phyloP scores from a whole-genome alignment of 2,888 invertebrate species.

The Hedychridium roseum region DNA sequence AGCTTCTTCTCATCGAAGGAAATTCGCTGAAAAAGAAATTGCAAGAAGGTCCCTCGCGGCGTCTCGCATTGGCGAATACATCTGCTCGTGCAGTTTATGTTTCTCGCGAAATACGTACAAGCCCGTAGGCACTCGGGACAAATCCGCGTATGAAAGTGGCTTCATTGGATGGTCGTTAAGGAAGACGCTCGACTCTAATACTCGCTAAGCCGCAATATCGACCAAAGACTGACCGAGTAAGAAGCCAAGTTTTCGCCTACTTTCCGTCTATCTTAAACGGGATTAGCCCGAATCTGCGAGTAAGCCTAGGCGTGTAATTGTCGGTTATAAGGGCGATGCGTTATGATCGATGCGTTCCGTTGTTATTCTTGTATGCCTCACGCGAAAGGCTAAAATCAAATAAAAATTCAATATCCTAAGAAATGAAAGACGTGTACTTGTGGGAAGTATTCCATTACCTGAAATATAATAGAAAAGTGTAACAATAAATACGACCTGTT shows the following conservation, averaged over 20 bases:
- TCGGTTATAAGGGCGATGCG: too few relatives aligned
- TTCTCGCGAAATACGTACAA: too few relatives aligned
- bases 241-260: conserved; percentile 52
- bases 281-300: conserved; percentile 53
- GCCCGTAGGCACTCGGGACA: conserved; percentile 5
- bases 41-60: neutral
- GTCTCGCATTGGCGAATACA: neutral
- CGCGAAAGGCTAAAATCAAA: too few relatives aligned
- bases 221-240: conserved; percentile 47
- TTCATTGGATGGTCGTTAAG: conserved; percentile 50
- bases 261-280: conserved; percentile 51
- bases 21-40: neutral
- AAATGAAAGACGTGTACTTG: too few relatives aligned
- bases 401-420: too few relatives aligned
- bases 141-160: conserved; percentile 25
- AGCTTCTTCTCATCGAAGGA: conserved; percentile 8
- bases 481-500: too few relatives aligned
- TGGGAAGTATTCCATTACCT: too few relatives aligned
- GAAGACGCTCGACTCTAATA: conserved; percentile 49
- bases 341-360: too few relatives aligned
- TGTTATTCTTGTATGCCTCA: too few relatives aligned
- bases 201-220: conserved; percentile 46
- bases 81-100: too few relatives aligned
- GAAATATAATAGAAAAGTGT: too few relatives aligned
- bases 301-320: conserved; percentile 44